Evolutionary conservation across 2,113 vertebrate genomes (phyloP).

Genomic region (Ictidomys tridecemlineatus): DNA sequence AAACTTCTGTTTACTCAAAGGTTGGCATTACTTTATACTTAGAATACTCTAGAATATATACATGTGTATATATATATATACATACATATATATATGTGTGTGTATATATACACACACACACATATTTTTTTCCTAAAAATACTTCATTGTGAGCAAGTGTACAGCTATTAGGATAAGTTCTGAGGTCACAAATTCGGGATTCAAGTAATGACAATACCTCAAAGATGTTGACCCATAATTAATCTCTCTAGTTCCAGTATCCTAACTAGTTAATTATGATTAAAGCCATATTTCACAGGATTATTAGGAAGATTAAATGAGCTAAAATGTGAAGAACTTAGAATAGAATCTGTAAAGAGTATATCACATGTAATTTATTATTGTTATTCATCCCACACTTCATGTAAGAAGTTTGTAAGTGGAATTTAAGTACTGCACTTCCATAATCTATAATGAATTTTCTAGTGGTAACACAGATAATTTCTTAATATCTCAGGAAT

Average conservation of each 20-base stretch:
- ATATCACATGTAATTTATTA: not conserved
- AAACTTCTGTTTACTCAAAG: not conserved
- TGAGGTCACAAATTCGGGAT: not conserved
- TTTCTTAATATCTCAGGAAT: not conserved
- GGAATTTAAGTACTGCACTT: not conserved
- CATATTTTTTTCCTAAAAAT: not conserved
- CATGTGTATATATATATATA: no score
- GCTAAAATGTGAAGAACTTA: not conserved
- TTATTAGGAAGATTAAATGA: not conserved
- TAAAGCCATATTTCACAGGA: not conserved
- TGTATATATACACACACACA: accelerated
- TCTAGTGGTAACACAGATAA: not conserved
- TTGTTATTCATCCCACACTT: not conserved
- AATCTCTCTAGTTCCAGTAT: not conserved
- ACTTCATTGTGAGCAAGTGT: not conserved
- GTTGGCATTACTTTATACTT: not conserved
- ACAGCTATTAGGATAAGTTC: not conserved
- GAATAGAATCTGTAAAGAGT: not conserved
- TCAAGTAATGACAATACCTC: not conserved
- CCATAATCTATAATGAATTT: not conserved
- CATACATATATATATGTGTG: no score
- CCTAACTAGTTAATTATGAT: not conserved
- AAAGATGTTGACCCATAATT: not conserved
- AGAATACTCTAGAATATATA: not conserved
- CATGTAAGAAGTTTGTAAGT: not conserved